Evolutionary conservation across 2,113 vertebrate species (phyloP).

Genomic region (Saimiri boliviensis): DNA sequence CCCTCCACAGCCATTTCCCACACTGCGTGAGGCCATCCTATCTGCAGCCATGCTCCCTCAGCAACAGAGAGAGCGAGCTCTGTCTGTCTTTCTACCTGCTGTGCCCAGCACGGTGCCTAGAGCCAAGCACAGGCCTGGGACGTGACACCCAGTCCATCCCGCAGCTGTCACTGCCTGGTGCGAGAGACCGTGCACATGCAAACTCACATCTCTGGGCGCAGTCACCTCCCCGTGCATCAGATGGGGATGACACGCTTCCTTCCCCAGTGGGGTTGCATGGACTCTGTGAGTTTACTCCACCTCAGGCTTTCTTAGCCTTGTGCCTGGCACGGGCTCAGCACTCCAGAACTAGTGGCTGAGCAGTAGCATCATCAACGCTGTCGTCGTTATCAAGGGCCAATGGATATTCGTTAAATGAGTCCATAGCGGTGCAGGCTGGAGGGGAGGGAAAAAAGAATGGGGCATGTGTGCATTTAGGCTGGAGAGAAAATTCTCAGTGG

Average conservation of each 20-base stretch:
- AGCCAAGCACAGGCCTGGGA: neutral
- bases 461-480: too few species aligned
- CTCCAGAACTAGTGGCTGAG: neutral
- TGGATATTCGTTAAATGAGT: neutral
- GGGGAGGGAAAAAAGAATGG: neutral
- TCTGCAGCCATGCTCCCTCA: neutral
- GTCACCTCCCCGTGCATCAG: neutral
- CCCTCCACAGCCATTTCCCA: neutral
- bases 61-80: neutral
- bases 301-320: neutral
- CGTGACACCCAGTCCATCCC: neutral
- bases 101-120: neutral
- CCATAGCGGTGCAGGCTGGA: neutral
- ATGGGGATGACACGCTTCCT: neutral
- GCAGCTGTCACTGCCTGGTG: neutral
- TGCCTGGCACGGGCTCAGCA: neutral
- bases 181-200: neutral
- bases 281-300: neutral
- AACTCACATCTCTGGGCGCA: neutral
- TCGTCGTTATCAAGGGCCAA: neutral
- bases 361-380: neutral
- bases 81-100: neutral
- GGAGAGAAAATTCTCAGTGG: neutral
- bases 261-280: accelerated
- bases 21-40: accelerated